Evolutionary conservation across 2,113 vertebrate genomes (phyloP).

Genomic region (Vulpes lagopus): DNA sequence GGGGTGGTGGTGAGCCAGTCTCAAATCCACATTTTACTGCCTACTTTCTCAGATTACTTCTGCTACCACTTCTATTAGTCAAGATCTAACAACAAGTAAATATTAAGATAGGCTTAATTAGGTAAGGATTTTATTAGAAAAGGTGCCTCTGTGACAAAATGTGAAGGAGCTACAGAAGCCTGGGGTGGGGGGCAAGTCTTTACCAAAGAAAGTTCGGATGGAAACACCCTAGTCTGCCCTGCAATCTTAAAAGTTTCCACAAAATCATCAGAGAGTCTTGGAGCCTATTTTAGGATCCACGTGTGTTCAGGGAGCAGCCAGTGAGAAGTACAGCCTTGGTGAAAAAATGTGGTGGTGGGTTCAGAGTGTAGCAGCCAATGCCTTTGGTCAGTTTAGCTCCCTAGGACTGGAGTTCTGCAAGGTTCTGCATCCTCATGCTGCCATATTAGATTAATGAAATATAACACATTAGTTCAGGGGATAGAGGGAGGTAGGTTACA

Average conservation of each 20-base stretch:
- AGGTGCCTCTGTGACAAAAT: neutral
- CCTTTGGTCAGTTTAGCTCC: neutral
- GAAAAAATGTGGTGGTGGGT: neutral
- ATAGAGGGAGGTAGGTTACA: neutral
- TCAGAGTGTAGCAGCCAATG: neutral
- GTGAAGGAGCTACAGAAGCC: neutral
- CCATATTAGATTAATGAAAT: slow-evolving; percentile 13
- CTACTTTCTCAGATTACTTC: neutral
- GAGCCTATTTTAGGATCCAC: neutral
- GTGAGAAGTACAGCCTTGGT: neutral
- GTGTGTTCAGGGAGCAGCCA: neutral
- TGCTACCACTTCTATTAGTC: neutral
- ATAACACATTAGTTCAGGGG: neutral
- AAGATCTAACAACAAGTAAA: neutral
- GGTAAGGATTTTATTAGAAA: neutral
- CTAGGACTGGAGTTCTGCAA: neutral
- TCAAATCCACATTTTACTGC: neutral
- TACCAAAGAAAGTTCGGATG: neutral
- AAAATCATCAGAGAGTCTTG: neutral
- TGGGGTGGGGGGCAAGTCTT: neutral
- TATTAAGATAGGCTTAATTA: neutral
- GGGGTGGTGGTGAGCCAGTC: neutral
- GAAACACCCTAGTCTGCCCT: neutral
- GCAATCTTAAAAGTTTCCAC: neutral
- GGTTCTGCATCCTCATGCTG: neutral